Evolutionary conservation across 2,113 vertebrate species (phyloP).

Genomic region (Rhinolophus sinicus): DNA sequence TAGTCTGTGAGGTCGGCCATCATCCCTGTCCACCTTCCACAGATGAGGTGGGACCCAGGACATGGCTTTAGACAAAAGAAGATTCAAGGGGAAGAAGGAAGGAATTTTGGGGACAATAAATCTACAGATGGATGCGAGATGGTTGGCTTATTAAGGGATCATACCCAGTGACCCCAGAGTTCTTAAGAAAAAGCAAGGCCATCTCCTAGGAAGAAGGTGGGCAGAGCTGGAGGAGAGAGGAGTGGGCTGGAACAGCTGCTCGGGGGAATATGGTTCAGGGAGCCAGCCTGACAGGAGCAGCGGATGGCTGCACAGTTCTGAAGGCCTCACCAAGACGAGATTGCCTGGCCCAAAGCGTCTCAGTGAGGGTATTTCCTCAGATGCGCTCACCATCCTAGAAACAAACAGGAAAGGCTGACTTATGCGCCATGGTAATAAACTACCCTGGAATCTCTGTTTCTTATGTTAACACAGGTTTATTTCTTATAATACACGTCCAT

Average conservation of each 20-base stretch:
- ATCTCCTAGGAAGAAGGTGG: not conserved
- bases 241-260: not conserved
- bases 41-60: not conserved
- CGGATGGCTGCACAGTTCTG: not conserved
- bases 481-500: not conserved
- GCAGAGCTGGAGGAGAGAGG: not conserved
- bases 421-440: not conserved
- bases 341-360: not conserved
- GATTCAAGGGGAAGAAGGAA: not conserved
- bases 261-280: not conserved
- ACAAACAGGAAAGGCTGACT: not conserved
- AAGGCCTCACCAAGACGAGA: not conserved
- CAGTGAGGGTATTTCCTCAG: not conserved
- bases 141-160: not conserved
- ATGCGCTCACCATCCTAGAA: not conserved
- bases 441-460: not conserved
- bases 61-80: not conserved
- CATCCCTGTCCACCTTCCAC: not conserved
- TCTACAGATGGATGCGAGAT: not conserved
- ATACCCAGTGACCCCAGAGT: not conserved
- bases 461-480: not conserved
- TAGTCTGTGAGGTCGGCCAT: not conserved
- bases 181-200: not conserved
- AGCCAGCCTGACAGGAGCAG: not conserved
- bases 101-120: not conserved